A percentile compares a stretch with the other conserved stretches of the same genome.
Conservation (phyloP, 2,888 invertebrate genomes). For the Meta bourneti region DNA sequence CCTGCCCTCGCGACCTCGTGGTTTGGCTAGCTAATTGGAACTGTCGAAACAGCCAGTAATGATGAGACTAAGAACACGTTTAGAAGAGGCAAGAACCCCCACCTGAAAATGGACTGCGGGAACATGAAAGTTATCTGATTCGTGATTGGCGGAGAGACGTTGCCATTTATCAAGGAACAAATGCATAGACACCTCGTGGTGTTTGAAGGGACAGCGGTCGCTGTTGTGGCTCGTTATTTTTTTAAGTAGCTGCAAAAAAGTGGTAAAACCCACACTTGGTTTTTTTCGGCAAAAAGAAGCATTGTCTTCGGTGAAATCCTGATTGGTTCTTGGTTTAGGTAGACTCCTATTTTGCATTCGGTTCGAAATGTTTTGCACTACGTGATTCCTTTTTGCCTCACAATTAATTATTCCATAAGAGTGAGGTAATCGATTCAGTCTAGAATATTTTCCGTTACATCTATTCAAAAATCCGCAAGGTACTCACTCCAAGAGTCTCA, state of each 20-base stretch:
- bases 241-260: conserved; percentile 16
- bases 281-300: background rate
- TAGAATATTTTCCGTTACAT: too few species aligned
- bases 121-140: conserved; percentile 48
- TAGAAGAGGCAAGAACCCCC: conserved; percentile 40
- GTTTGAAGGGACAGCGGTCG: conserved; percentile 60
- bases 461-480: too few species aligned
- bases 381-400: too few species aligned
- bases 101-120: conserved; percentile 40
- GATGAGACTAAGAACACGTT: conserved; percentile 71
- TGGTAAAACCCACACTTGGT: conserved; percentile 6
- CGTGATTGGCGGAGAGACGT: conserved; percentile 47
- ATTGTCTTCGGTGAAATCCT: conserved; percentile 26
- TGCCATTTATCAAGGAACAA: conserved; percentile 69
- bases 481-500: too few species aligned
- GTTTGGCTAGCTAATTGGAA: conserved; percentile 71
- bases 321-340: conserved; percentile 2
- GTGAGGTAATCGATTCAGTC: too few species aligned
- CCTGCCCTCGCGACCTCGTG: conserved; percentile 53
- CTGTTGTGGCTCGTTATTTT: conserved; percentile 29
- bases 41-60: conserved; percentile 68
- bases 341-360: background rate
- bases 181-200: conserved; percentile 64
- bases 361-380: background rate
- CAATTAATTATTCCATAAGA: too few species aligned